Evolutionary conservation across 30 jellyfish, hydroid and myxozoan species (phyloP).

Genomic region (Cassiopea xamachana): DNA sequence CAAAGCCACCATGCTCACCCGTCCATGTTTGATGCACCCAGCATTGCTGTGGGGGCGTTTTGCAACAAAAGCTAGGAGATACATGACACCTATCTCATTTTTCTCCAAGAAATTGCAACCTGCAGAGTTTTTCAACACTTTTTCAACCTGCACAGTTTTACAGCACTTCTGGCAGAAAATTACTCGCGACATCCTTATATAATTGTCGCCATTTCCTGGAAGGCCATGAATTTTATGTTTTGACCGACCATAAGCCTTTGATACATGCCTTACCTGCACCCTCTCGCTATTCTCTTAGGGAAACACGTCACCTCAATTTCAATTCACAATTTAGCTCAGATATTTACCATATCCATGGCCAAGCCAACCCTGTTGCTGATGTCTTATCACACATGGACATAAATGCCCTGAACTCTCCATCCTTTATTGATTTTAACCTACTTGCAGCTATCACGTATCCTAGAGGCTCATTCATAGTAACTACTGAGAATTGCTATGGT

Average conservation of each 20-base stretch:
- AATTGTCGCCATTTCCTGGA: neutral
- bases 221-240: neutral
- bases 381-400: too few species aligned
- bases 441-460: too few species aligned
- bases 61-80: neutral
- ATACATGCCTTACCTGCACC: neutral
- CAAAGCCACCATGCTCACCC: neutral
- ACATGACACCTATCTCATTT: neutral
- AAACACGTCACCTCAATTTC: neutral
- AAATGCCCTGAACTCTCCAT: too few species aligned
- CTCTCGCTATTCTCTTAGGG: neutral
- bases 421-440: too few species aligned
- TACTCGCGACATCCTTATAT: neutral
- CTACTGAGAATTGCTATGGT: too few species aligned
- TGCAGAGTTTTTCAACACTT: neutral
- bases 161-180: neutral
- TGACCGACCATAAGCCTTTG: neutral
- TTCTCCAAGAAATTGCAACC: neutral
- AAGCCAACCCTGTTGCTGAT: too few species aligned
- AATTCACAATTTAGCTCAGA: neutral
- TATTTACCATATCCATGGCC: neutral
- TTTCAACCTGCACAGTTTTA: neutral
- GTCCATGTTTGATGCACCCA: neutral
- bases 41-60: neutral
- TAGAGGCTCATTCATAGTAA: too few species aligned